phyloP scores from a whole-genome alignment of 1,140 invertebrate genomes.

The Drosophila subobscura region DNA sequence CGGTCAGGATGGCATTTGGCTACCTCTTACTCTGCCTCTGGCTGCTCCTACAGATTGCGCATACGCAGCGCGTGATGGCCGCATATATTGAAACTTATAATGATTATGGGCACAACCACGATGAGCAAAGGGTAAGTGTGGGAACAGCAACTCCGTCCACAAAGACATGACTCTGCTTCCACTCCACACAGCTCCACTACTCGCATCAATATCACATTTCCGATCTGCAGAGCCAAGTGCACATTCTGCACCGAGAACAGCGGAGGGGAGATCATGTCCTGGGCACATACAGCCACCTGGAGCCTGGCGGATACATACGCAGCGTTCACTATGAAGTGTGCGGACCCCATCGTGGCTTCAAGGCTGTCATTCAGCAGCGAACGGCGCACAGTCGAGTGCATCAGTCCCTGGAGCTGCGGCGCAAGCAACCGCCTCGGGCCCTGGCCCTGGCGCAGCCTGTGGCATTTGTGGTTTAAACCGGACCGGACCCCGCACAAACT shows the following conservation, averaged over 20 bases:
- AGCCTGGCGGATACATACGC: conserved; percentile 84
- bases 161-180: not conserved
- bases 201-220: conserved; percentile 84
- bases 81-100: conserved; percentile 56
- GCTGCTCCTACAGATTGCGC: conserved; percentile 50
- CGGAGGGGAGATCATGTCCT: conserved; percentile 81
- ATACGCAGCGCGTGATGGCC: conserved; percentile 55
- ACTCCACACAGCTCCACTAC: conserved; percentile 77
- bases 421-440: conserved; percentile 40
- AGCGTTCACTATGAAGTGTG: conserved; percentile 84
- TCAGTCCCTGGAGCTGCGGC: conserved; percentile 38
- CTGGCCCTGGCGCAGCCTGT: conserved; percentile 46
- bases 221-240: conserved; percentile 72
- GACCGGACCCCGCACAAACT: too few relatives aligned
- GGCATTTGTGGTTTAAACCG: conserved; percentile 57
- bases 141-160: not conserved
- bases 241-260: conserved; percentile 84
- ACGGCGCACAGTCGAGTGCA: conserved; percentile 70
- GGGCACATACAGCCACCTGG: conserved; percentile 84
- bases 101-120: conserved; percentile 64
- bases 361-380: conserved; percentile 83
- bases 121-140: conserved; percentile 50
- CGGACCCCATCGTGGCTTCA: conserved; percentile 83
- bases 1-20: conserved; percentile 41
- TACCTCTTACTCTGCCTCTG: conserved; percentile 14